phyloP scores from a whole-genome alignment of 2,888 invertebrate genomes.

The Brachypalpus laphriformis region DNA sequence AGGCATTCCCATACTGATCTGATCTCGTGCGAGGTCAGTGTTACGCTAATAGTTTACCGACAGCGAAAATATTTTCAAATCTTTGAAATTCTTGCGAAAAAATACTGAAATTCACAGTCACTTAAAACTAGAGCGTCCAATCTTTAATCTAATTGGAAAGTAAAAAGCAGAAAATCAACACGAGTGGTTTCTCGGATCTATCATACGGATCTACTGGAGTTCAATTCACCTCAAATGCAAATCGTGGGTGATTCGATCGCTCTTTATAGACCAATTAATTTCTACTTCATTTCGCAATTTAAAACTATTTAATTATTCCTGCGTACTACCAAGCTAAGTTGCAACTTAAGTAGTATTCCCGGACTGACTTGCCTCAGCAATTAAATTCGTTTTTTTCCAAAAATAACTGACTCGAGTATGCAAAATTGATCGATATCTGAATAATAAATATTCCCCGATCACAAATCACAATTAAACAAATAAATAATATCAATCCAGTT shows the following conservation, averaged over 20 bases:
- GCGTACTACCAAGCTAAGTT: not conserved
- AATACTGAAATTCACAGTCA: no score
- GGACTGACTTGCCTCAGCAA: not conserved
- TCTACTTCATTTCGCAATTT: conserved; percentile 4
- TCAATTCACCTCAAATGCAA: not conserved
- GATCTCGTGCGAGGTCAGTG: no score
- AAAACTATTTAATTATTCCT: not conserved
- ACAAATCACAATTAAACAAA: conserved; percentile 36
- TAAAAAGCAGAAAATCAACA: conserved; percentile 1
- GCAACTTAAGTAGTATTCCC: conserved; percentile 8
- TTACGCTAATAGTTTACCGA: no score
- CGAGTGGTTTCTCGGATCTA: not conserved
- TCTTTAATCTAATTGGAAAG: not conserved
- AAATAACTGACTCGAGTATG: conserved; percentile 27
- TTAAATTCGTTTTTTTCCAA: conserved; percentile 2
- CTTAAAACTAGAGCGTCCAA: not conserved
- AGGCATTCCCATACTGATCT: no score
- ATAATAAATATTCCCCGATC: conserved; percentile 36
- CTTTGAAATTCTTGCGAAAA: no score
- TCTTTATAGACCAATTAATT: not conserved
- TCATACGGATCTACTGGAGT: no score
- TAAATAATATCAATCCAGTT: conserved; percentile 22
- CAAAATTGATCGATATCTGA: conserved; percentile 47
- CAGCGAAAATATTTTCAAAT: no score
- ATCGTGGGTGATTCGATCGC: not conserved